phyloP scores from a whole-genome alignment of 2,113 vertebrate species.

The Clarias gariepinus region DNA sequence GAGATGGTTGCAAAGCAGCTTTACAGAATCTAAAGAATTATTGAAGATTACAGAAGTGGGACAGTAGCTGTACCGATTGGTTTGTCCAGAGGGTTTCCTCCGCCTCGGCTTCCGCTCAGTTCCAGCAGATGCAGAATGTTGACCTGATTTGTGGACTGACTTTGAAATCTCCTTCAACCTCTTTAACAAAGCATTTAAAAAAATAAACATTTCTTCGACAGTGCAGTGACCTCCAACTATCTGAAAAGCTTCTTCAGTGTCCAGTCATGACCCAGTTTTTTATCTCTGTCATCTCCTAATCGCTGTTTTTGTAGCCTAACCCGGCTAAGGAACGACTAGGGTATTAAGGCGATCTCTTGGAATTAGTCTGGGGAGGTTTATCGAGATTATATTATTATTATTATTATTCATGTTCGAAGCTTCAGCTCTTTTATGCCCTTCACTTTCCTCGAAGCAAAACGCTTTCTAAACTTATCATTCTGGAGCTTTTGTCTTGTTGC shows the following conservation, averaged over 20 bases:
- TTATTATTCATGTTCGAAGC: slow-evolving; percentile 48
- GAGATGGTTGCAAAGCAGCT: too few species aligned
- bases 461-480: slow-evolving; percentile 51
- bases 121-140: background rate
- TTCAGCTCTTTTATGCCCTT: slow-evolving; percentile 28
- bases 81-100: background rate
- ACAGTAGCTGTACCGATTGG: background rate
- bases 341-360: slow-evolving; percentile 59
- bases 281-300: background rate
- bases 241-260: background rate
- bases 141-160: background rate
- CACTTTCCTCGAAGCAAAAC: too few species aligned
- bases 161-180: background rate
- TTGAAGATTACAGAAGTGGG: too few species aligned
- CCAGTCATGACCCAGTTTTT: too few species aligned
- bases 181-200: background rate
- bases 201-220: background rate
- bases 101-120: background rate
- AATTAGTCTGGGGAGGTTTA: slow-evolving; percentile 50
- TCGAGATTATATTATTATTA: slow-evolving; percentile 35
- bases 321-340: slow-evolving; percentile 55
- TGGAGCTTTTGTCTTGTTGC: background rate
- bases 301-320: background rate
- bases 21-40: too few species aligned
- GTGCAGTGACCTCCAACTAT: background rate